These are phyloP conservation scores for Stenurella melanura DNA, from an alignment of 2,888 invertebrate genomes.

Conservation along the genomic window DNA sequence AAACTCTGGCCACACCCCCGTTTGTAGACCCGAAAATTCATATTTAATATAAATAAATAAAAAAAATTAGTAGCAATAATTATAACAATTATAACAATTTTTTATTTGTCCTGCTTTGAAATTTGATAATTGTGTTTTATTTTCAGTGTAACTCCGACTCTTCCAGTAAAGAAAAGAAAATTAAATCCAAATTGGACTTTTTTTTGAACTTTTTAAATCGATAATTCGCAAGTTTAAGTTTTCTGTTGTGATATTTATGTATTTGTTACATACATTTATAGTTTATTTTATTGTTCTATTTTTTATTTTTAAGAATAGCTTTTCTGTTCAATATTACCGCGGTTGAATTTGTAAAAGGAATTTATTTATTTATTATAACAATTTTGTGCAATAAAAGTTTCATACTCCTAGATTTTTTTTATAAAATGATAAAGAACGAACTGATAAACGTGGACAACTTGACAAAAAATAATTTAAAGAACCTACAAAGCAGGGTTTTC, in stretches of 20 bases:
- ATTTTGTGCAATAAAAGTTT: conserved; percentile 18
- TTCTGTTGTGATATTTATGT: conserved; percentile 35
- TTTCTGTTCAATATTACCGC: conserved; percentile 19
- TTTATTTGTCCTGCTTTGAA: not conserved
- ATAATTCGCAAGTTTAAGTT: conserved; percentile 19
- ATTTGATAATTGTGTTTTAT: conserved; percentile 37
- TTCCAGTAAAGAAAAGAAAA: conserved; percentile 59
- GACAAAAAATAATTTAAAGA: not conserved
- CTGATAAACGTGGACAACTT: not conserved
- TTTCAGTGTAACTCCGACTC: conserved; percentile 30
- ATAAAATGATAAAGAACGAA: not conserved
- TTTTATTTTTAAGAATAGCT: conserved; percentile 32
- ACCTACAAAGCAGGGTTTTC: not conserved
- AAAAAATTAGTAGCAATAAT: too few relatives aligned
- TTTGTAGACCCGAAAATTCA: too few relatives aligned
- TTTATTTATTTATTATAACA: conserved; percentile 1
- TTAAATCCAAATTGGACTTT: conserved; percentile 48
- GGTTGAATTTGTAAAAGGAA: conserved; percentile 11
- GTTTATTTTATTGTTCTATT: conserved; percentile 8
- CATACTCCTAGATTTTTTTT: conserved; percentile 10
- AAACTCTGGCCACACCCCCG: too few relatives aligned
- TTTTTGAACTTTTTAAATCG: conserved; percentile 16
- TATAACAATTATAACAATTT: not conserved
- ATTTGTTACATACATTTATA: conserved; percentile 29
- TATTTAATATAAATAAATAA: too few relatives aligned